These are phyloP conservation scores for Listronotus bonariensis DNA, from an alignment of 1,140 invertebrate genomes.

Conservation along the genomic window DNA sequence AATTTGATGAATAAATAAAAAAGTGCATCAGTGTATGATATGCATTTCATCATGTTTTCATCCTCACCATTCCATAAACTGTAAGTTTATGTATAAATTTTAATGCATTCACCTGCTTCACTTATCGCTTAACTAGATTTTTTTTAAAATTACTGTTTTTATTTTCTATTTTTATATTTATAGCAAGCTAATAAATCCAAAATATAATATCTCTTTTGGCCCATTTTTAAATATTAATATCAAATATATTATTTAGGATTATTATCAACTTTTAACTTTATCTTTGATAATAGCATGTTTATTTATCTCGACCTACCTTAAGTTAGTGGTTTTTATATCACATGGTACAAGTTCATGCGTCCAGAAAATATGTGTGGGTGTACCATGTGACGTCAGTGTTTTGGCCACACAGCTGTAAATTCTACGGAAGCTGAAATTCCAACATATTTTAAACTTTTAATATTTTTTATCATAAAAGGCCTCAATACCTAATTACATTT, in stretches of 20 bases:
- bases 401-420: neutral
- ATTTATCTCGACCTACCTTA: slow-evolving; percentile 2
- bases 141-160: neutral
- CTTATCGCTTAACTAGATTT: neutral
- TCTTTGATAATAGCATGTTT: too few relatives aligned
- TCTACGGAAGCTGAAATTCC: too few relatives aligned
- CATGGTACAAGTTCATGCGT: slow-evolving; percentile 6
- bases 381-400: slow-evolving; percentile 4
- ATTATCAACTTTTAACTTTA: too few relatives aligned
- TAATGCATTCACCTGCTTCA: slow-evolving; percentile 5
- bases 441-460: too few relatives aligned
- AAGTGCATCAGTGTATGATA: slow-evolving; percentile 7
- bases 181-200: neutral
- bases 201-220: slow-evolving; percentile 17
- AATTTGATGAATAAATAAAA: slow-evolving; percentile 11
- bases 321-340: neutral
- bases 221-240: too few relatives aligned
- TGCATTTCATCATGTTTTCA: neutral
- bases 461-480: too few relatives aligned
- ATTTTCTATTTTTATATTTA: neutral
- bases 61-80: slow-evolving; percentile 1
- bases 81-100: slow-evolving; percentile 17
- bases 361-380: slow-evolving; percentile 6
- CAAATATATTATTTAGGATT: too few relatives aligned
- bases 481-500: too few relatives aligned